These are phyloP conservation scores for Euphydryas editha DNA, from an alignment of 2,888 invertebrate genomes.

Conservation along the genomic window DNA sequence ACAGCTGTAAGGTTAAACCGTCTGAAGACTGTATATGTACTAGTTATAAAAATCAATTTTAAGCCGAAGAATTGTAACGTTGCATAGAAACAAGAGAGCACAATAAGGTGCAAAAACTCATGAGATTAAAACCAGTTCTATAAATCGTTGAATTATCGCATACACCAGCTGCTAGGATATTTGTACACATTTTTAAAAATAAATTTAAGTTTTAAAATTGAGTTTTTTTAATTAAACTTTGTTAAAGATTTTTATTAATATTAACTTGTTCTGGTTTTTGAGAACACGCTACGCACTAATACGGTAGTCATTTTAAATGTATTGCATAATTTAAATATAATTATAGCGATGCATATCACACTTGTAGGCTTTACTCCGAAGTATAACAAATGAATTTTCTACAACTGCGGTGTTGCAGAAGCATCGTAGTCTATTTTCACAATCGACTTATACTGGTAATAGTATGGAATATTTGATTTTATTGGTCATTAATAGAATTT, in stretches of 20 bases:
- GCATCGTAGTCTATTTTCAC: no score
- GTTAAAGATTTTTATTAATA: no score
- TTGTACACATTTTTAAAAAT: constrained; percentile 78
- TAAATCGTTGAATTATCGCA: constrained; percentile 52
- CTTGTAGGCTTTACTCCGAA: not conserved
- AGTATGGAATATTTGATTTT: no score
- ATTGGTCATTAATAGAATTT: no score
- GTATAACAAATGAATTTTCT: no score
- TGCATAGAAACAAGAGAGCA: not conserved
- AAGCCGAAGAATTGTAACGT: constrained; percentile 41
- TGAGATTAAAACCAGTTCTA: not conserved
- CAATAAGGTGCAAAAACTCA: constrained; percentile 13
- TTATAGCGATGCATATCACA: no score
- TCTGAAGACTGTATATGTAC: constrained; percentile 60
- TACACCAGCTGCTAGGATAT: constrained; percentile 71
- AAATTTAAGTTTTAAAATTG: constrained; percentile 52
- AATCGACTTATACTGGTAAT: no score
- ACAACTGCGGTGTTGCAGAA: no score
- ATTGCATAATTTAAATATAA: no score
- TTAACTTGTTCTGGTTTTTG: no score
- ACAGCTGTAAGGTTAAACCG: constrained; percentile 51
- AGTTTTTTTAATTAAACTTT: constrained; percentile 25
- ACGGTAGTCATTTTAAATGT: no score
- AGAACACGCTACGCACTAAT: no score
- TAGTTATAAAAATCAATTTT: constrained; percentile 46